These are phyloP conservation scores for Scrobipalpa costella DNA, from an alignment of 2,888 invertebrate species.

Conservation along the genomic window DNA sequence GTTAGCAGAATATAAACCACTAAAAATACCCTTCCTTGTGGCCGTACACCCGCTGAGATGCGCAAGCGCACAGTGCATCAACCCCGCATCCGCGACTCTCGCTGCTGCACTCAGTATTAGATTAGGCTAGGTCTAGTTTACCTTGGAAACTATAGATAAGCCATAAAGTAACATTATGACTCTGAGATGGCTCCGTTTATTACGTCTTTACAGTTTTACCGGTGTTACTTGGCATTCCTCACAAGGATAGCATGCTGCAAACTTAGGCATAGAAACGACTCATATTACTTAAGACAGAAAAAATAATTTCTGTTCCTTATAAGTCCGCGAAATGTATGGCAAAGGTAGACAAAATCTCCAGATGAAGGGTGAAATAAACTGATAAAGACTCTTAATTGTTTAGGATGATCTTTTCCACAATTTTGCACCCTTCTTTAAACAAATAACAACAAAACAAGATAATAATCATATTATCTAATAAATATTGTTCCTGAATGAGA, in stretches of 20 bases:
- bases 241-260: too few relatives aligned
- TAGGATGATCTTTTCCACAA: too few relatives aligned
- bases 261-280: too few relatives aligned
- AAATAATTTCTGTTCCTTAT: too few relatives aligned
- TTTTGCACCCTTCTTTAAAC: neutral
- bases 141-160: too few relatives aligned
- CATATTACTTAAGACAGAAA: too few relatives aligned
- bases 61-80: conserved; percentile 13
- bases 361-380: neutral
- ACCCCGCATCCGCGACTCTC: conserved; percentile 13
- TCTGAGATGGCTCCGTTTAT: too few relatives aligned
- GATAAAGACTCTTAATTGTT: too few relatives aligned
- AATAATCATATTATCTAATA: neutral
- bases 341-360: neutral
- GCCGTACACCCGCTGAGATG: neutral
- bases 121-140: neutral
- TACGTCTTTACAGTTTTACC: neutral
- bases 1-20: conserved; percentile 1
- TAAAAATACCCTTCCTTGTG: neutral
- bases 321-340: neutral
- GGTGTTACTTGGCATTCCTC: neutral
- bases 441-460: neutral
- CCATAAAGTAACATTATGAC: too few relatives aligned
- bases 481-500: neutral
- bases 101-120: neutral